Percentiles rank a stretch among this genome's conserved stretches.
Evolutionary conservation across 2,888 invertebrate species (phyloP).

Genomic region (Ormia ochracea): DNA sequence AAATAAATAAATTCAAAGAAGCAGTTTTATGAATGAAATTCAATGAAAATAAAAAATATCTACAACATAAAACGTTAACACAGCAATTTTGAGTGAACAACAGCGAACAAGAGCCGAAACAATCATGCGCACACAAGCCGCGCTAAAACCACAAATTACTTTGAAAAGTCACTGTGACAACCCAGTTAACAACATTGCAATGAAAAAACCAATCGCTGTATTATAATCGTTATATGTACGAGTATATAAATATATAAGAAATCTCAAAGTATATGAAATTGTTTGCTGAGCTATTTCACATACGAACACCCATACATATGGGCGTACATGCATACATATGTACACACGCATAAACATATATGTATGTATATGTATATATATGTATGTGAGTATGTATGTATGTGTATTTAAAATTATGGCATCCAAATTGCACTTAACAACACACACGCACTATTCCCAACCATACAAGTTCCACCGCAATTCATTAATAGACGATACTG

Average conservation of each 20-base stretch:
- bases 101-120: neutral
- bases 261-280: neutral
- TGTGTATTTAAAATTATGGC: too few species aligned
- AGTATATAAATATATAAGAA: neutral
- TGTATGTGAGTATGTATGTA: too few species aligned
- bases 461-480: neutral
- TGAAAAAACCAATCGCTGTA: too few species aligned
- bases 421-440: conserved; percentile 17
- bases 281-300: conserved; percentile 19
- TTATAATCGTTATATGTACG: too few species aligned
- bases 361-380: too few species aligned
- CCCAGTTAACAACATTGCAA: conserved; percentile 38
- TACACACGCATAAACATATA: too few species aligned
- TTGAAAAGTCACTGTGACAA: conserved; percentile 3
- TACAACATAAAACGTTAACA: conserved; percentile 63
- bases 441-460: conserved; percentile 10
- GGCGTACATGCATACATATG: too few species aligned
- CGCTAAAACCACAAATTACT: conserved; percentile 16
- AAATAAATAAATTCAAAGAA: conserved; percentile 45
- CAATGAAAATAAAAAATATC: conserved; percentile 43
- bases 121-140: neutral
- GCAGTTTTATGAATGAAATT: conserved; percentile 64
- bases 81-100: conserved; percentile 60
- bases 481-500: conserved; percentile 44
- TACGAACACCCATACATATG: too few species aligned